A percentile compares a stretch with the other conserved stretches of the same genome.
Conservation (phyloP, 2,888 invertebrate genomes). For the Papilio protenor region DNA sequence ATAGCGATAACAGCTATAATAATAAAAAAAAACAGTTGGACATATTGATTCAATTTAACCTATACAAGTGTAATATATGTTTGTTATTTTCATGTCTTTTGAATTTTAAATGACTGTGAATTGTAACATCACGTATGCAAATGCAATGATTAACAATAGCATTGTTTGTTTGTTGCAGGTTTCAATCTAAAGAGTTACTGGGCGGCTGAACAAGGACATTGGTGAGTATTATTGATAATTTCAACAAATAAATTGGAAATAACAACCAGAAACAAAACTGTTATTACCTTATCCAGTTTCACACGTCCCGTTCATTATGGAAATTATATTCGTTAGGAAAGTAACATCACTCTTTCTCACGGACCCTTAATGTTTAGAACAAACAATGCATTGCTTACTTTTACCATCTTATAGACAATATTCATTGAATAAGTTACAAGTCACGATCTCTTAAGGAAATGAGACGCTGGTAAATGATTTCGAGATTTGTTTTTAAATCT, state of each 20-base stretch:
- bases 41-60: not conserved
- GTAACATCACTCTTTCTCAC: constrained; percentile 38
- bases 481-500: not conserved
- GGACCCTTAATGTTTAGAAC: constrained; percentile 24
- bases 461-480: not conserved
- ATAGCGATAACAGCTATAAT: no score
- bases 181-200: constrained; percentile 64
- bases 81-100: not conserved
- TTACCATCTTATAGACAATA: constrained; percentile 36
- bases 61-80: not conserved
- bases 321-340: constrained; percentile 33
- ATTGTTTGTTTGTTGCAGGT: constrained; percentile 66
- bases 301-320: constrained; percentile 35
- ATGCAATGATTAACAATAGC: constrained; percentile 7
- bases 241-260: not conserved
- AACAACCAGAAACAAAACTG: not conserved
- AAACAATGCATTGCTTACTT: constrained; percentile 39
- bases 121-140: constrained; percentile 31
- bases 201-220: constrained; percentile 77
- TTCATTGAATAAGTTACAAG: constrained; percentile 36
- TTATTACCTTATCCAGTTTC: constrained; percentile 19
- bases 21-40: not conserved
- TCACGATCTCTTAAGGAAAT: constrained; percentile 27
- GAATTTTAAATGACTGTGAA: constrained; percentile 15
- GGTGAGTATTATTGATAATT: constrained; percentile 57